Percentiles rank a stretch among this genome's conserved stretches.
phyloP scores from a whole-genome alignment of 2,797 vertebrate species.

The Clarias platycephalus region DNA sequence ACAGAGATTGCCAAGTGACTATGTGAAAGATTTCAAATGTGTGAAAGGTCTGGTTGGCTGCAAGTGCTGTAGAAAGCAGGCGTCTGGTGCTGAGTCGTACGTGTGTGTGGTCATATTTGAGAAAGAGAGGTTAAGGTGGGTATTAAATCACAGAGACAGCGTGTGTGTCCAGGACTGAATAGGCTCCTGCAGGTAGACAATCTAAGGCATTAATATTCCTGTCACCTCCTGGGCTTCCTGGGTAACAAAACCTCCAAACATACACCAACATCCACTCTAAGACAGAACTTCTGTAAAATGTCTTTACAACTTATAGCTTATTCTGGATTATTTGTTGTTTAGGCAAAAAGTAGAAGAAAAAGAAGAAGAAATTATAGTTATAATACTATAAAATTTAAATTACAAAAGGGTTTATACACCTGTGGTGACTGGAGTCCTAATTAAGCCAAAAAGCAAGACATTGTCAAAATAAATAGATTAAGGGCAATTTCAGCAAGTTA shows the following conservation, averaged over 20 bases:
- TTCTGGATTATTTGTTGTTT: too few species aligned
- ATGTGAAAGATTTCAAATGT: slow-evolving; percentile 7
- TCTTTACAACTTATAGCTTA: too few species aligned
- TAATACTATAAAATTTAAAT: too few species aligned
- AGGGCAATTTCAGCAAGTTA: too few species aligned
- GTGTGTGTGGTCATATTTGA: slow-evolving; percentile 38
- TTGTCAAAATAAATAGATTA: too few species aligned
- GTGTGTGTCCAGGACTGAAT: slow-evolving; percentile 71
- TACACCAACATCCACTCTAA: background rate
- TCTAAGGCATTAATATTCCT: slow-evolving; percentile 75
- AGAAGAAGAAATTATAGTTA: too few species aligned
- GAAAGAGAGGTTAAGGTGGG: slow-evolving; percentile 51
- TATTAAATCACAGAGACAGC: slow-evolving; percentile 76
- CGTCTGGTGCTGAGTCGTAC: background rate
- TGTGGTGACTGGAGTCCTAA: too few species aligned
- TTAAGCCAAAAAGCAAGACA: too few species aligned
- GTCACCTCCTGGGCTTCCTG: slow-evolving; percentile 64
- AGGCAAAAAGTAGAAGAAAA: too few species aligned
- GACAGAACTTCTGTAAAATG: background rate
- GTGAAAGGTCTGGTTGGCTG: slow-evolving; percentile 13
- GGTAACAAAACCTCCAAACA: slow-evolving; percentile 22
- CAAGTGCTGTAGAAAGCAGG: background rate
- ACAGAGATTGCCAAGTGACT: background rate
- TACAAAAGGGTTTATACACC: too few species aligned
- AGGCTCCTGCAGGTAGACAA: slow-evolving; percentile 73